phyloP scores from a whole-genome alignment of 2,113 vertebrate species.

The Candoia aspera region DNA sequence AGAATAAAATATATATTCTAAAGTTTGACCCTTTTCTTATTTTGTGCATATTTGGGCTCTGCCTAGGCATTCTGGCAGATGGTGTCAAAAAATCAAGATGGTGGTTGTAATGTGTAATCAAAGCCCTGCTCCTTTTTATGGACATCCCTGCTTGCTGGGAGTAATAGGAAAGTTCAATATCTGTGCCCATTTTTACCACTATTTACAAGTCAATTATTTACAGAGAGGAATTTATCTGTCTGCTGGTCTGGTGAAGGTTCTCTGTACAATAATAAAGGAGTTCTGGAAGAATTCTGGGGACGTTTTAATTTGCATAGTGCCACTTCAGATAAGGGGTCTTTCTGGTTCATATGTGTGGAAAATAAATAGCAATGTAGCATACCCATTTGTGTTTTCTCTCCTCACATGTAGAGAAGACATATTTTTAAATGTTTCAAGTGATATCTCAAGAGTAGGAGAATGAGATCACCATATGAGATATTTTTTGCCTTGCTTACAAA shows the following conservation, averaged over 20 bases:
- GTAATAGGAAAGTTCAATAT: background rate
- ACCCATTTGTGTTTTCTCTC: background rate
- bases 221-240: background rate
- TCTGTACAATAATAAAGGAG: background rate
- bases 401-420: background rate
- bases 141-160: background rate
- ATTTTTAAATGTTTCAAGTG: background rate
- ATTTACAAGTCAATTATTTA: background rate
- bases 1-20: conserved; percentile 33
- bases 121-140: background rate
- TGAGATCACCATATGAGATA: background rate
- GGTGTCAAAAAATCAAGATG: background rate
- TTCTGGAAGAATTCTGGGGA: background rate
- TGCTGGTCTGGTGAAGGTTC: background rate
- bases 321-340: background rate
- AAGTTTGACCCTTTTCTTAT: conserved; percentile 41
- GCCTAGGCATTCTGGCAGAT: background rate
- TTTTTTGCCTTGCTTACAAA: background rate
- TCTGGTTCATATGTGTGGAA: background rate
- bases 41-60: conserved; percentile 16
- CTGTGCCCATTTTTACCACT: background rate
- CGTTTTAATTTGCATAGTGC: background rate
- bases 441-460: background rate
- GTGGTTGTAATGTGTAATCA: background rate
- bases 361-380: background rate